Base-by-base conservation (phyloP, 2,113 vertebrate species). In the Crotalus helleri region DNA sequence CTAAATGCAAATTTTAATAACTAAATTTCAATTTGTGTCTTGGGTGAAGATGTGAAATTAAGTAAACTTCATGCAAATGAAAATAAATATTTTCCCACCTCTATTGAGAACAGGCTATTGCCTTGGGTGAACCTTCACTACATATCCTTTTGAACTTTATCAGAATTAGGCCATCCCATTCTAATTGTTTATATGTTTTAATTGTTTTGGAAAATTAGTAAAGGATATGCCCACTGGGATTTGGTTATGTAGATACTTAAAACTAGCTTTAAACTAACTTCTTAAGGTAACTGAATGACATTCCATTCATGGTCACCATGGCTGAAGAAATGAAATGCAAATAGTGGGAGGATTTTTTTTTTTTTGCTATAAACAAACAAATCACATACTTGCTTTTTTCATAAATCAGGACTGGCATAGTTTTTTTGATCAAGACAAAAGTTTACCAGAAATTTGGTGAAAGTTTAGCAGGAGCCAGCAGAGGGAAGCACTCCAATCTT, bases 301-400 rank as follows among this genome's bases (percentile, higher is more conserved):
- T 21, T 81, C 90, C 85, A 49, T 92, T 89, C 90, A 94, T 88
- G 89, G 74, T 61, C 87, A 24, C 0, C 0, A 44, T 93, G 11
- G 1, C 6, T 91, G 33, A 81, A 85, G 91, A 95, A 95, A n/a
- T 85, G 92, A 93, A 95, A 91, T 92, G 15, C 24, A 91, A 93
- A 90, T 91, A 81, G 74, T 1, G 51, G 33, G 85, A n/a, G 57
- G 46, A 90, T 24, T 69, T 89, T 24, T 23, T 39, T 39, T 46
- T 54, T 54, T 55, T 85, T 21, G 9, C 51, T 55, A 54, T 33
- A 17, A 96, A 91, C 12, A 95, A 26, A 2, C 91, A 95, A 96
- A 93, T 74, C 89, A 61, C 29, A 93, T 57, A 92, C 97, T 93
- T 33, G 1, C 29, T 90, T 11, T 10, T 92, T 96, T 92, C 61